Evolutionary conservation across 2,113 vertebrate genomes (phyloP).

Genomic region (Ptilorrhoa leucosticta): DNA sequence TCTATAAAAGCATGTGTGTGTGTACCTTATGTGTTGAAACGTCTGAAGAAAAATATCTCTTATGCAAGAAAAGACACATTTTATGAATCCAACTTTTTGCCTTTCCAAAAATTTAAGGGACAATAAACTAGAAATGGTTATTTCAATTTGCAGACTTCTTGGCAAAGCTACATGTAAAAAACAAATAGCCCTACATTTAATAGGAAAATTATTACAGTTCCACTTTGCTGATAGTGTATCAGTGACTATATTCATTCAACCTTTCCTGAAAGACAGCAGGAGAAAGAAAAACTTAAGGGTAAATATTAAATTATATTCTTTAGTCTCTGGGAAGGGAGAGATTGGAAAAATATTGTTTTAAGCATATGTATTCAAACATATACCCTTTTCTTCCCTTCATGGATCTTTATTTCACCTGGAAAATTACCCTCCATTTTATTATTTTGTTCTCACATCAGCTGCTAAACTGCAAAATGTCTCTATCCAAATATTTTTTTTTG

Average conservation of each 20-base stretch:
- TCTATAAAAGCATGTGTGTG: background rate
- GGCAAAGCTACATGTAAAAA: background rate
- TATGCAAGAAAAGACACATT: background rate
- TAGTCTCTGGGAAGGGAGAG: background rate
- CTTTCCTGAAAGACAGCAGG: background rate
- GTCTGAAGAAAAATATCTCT: background rate
- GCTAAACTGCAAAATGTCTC: conserved; percentile 31
- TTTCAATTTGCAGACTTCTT: background rate
- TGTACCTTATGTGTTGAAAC: background rate
- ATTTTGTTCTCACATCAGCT: conserved; percentile 17
- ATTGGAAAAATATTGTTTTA: background rate
- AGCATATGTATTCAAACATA: background rate
- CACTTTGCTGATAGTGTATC: background rate
- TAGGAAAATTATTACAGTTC: background rate
- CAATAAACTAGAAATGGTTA: background rate
- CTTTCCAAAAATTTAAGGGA: background rate
- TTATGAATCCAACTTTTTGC: background rate
- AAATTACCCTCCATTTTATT: conserved; percentile 35
- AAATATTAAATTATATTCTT: background rate
- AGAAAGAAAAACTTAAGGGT: background rate
- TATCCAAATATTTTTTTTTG: conserved; percentile 1
- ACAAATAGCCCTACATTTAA: background rate
- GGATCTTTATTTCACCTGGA: background rate
- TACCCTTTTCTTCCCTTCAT: background rate
- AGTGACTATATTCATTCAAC: background rate